These are phyloP conservation scores for Neuroscelio doddi DNA, from an alignment of 2,888 invertebrate genomes.

Conservation along the genomic window DNA sequence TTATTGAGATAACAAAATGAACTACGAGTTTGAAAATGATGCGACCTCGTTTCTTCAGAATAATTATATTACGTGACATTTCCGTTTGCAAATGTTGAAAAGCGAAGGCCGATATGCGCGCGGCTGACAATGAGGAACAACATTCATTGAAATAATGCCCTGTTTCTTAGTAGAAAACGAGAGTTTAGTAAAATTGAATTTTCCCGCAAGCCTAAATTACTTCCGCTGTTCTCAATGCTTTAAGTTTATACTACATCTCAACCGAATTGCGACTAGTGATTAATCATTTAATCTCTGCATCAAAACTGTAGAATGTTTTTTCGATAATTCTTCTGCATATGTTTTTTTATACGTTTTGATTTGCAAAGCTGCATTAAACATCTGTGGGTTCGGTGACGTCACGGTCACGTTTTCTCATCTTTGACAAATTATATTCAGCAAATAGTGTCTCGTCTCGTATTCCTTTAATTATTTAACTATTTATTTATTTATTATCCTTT, in stretches of 20 bases:
- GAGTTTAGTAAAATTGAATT: constrained; percentile 15
- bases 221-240: constrained; percentile 42
- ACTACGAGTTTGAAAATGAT: too few species aligned
- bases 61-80: too few species aligned
- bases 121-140: constrained; percentile 6
- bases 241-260: too few species aligned
- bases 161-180: constrained; percentile 41
- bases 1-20: too few species aligned
- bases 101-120: constrained; percentile 24
- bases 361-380: constrained; percentile 50
- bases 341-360: too few species aligned
- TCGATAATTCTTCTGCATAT: constrained; percentile 5
- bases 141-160: constrained; percentile 25
- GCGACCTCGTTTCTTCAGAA: not conserved
- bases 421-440: constrained; percentile 9
- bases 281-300: constrained; percentile 7
- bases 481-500: constrained; percentile 3
- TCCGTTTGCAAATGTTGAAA: not conserved
- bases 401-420: constrained; percentile 55
- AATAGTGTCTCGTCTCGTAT: constrained; percentile 16
- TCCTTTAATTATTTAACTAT: constrained; percentile 35
- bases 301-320: not conserved
- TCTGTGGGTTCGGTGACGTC: constrained; percentile 63
- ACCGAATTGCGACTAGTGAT: constrained; percentile 31
- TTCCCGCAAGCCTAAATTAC: constrained; percentile 1